Conservation (phyloP, 2,113 vertebrate genomes). For the Halcyon senegalensis region DNA sequence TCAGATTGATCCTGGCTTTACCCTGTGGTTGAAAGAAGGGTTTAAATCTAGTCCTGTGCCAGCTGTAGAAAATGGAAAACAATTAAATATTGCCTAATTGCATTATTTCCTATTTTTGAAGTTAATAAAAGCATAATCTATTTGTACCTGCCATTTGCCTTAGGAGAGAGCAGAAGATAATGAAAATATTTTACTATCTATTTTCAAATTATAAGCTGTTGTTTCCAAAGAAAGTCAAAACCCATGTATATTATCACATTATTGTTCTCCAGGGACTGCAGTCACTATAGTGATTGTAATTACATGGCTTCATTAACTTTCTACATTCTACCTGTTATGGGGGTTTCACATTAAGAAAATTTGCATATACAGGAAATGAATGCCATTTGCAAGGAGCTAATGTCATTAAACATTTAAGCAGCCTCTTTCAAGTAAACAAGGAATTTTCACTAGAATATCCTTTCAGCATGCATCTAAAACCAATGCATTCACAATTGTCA, state of each 20-base stretch:
- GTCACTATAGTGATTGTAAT: constrained; percentile 91
- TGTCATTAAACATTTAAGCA: constrained; percentile 84
- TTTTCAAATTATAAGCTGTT: constrained; percentile 83
- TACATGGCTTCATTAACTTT: constrained; percentile 94
- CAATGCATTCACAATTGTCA: constrained; percentile 1
- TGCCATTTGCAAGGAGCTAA: constrained; percentile 80
- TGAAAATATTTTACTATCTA: constrained; percentile 87
- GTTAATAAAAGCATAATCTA: constrained; percentile 82
- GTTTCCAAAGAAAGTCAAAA: constrained; percentile 80
- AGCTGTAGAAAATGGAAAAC: constrained; percentile 25
- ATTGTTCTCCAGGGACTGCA: constrained; percentile 80
- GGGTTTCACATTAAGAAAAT: constrained; percentile 86
- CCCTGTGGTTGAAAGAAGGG: neutral
- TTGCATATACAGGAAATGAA: constrained; percentile 92
- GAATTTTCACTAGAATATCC: constrained; percentile 42
- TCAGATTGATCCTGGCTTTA: neutral
- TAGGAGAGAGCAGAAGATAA: constrained; percentile 80
- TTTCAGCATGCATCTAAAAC: constrained; percentile 49
- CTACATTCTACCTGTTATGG: constrained; percentile 86
- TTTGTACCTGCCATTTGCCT: constrained; percentile 84
- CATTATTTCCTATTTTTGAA: constrained; percentile 76
- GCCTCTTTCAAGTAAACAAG: constrained; percentile 73
- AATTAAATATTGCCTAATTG: constrained; percentile 59
- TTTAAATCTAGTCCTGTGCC: constrained; percentile 36
- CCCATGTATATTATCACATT: constrained; percentile 82